phyloP scores from a whole-genome alignment of 2,113 vertebrate genomes.

The Macquaria ambigua region DNA sequence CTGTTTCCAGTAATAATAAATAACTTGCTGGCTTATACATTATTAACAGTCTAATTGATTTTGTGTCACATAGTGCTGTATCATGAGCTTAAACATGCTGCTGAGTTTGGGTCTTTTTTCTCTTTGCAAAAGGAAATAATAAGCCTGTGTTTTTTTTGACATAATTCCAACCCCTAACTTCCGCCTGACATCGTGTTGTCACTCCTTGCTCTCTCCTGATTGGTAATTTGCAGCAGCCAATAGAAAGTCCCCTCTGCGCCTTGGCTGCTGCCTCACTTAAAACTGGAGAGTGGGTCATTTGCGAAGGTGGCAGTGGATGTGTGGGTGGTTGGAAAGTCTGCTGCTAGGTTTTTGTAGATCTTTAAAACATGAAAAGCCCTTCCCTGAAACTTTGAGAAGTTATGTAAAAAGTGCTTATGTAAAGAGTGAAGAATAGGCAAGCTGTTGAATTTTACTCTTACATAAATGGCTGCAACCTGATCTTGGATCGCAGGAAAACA shows the following conservation, averaged over 20 bases:
- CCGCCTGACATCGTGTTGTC: constrained; percentile 42
- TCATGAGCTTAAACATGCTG: not conserved
- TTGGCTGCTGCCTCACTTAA: not conserved
- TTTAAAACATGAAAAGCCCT: not conserved
- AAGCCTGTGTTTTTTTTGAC: not conserved
- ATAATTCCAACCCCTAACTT: not conserved
- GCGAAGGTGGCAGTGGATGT: not conserved
- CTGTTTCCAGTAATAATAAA: not conserved
- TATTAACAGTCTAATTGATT: not conserved
- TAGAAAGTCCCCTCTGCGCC: constrained; percentile 27
- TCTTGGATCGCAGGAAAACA: not conserved
- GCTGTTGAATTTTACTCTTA: constrained; percentile 44
- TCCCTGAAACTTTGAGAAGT: not conserved
- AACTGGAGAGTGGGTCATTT: constrained; percentile 46
- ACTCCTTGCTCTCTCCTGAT: constrained; percentile 37
- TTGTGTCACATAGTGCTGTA: not conserved
- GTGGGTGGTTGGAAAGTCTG: constrained; percentile 33
- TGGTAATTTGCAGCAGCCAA: constrained; percentile 59
- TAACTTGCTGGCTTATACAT: not conserved
- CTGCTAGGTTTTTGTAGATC: not conserved
- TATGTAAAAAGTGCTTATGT: constrained; percentile 66
- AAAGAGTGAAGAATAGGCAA: constrained; percentile 54
- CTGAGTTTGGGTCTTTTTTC: not conserved
- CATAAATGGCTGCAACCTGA: constrained; percentile 57
- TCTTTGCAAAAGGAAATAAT: not conserved